Base-by-base conservation (phyloP, 2,888 invertebrate species). In the Heliconius sara region DNA sequence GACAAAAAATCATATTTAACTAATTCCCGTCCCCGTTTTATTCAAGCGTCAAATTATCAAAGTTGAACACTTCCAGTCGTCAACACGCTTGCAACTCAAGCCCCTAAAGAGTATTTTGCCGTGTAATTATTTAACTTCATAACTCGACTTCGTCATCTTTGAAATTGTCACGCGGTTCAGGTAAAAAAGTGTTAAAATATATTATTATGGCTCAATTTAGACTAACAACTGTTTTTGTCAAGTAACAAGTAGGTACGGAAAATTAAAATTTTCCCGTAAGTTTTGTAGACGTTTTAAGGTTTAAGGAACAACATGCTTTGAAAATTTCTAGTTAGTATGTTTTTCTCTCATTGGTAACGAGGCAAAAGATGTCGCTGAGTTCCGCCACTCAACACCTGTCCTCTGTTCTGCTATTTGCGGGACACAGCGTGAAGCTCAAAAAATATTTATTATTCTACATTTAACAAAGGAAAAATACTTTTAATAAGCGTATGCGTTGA, bases 41-140 rank as follows among this genome's bases (percentile, higher is more conserved):
- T 70, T 43, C 25, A 70, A 43, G 70, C 25, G 16, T 47, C 25
- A 25, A 70, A 43, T 47, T 25, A 25, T 25, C 70, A 70, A 70
- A 70, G 70, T 70, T 70, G 16, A 70, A 16, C 43, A 70, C 43
- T 43, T 47, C 10, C 25, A 25, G 43, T 70, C 43, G 43, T 70
- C 43, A 43, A 70, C 43, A 19, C 70, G 43, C 70, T 25, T 27
- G 70, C 70, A 47, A 70, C 43, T 70, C 70, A 47, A 43, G 22
- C 16, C 43, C 68, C 68, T n/a, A 25, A 13, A 70, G 68, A 25
- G 43, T 70, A 70, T 70, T 47, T 70, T 19, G 25, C 43, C 25
- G 70, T 25, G 43, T 70, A 70, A 70, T 68, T 68, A 68, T 70
- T 70, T 70, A 47, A 25, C 25, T 47, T 70, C 43, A 70, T 70